Evolutionary conservation across 2,797 vertebrate species (phyloP), one percentile per base, ranked within the genome.

Genomic region (Nothura maculosa): DNA sequence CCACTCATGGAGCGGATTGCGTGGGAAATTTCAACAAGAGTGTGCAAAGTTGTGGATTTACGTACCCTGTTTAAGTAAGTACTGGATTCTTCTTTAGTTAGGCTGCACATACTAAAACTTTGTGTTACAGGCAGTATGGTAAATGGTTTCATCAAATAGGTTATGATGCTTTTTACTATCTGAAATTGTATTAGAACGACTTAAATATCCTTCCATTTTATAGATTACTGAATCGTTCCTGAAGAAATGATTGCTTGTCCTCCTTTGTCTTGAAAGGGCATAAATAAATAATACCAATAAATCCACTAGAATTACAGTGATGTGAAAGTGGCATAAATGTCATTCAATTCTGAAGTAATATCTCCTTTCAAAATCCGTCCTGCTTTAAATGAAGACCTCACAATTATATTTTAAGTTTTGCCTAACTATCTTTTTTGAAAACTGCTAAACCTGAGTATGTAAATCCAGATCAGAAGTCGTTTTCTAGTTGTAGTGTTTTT

Each of bases 1-100:
- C 98, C 98, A 1, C 97, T 99, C 57, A 98, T 99, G 99, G 99
- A 99, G 52, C 97, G 98, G 3, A 98, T 99, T 9, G 98, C 99
- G 13, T 99, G 99, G 99, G 98, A 99, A 94, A 97, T 99, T 40
- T 98, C 98, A 2, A 95, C 98, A 22, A 96, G 98, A 3, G 99
- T 98, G 54, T 95, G 96, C 93, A 95, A 88, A 34, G 98, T 96
- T 14, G 95, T 99, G 81, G 97, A 98, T 87, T 96, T 99, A 63
- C 97, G 73, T 15, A 97, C 92, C 0, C 87, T 99, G 52, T 99
- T 99, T 89, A 98, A 96, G 99, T 99, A 91, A 82, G 98, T 89
- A 9, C 20, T 63, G 24, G 13, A 6, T 54, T 79, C 34, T 78
- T 82, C 1, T 43, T 75, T 78, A 24, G 3, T 36, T 36, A n/a